Conservation (phyloP, 2,113 vertebrate species). For the Philantomba maxwellii region DNA sequence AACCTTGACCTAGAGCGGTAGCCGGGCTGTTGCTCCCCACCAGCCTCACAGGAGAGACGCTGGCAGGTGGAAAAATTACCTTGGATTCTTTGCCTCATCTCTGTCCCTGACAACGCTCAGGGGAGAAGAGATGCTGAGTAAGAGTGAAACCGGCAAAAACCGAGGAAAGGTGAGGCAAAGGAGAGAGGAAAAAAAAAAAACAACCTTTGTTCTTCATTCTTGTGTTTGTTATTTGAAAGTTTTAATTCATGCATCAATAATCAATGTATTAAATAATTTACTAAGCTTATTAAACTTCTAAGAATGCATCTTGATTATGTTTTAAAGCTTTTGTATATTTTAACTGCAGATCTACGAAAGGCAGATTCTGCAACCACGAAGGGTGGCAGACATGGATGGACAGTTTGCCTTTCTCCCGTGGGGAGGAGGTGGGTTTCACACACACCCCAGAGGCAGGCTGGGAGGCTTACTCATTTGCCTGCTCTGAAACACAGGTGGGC, state of each 20-base stretch:
- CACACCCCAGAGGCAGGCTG: fast-evolving
- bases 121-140: not conserved
- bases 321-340: not conserved
- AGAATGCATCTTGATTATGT: not conserved
- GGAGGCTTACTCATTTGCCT: fast-evolving
- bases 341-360: not conserved
- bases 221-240: not conserved
- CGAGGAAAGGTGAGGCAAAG: not conserved
- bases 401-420: fast-evolving
- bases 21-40: not conserved
- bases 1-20: fast-evolving
- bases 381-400: fast-evolving
- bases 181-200: not conserved
- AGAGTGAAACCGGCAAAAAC: not conserved
- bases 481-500: not conserved
- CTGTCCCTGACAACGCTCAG: not conserved
- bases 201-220: fast-evolving
- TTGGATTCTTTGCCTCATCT: not conserved
- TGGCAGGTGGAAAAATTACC: not conserved
- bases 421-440: fast-evolving
- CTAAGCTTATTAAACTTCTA: not conserved
- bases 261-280: not conserved
- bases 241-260: not conserved
- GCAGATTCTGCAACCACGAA: not conserved
- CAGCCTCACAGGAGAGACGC: not conserved